Evolutionary conservation across 2,113 vertebrate genomes (phyloP), one percentile per base, ranked within the genome.

Genomic region (Struthidea cinerea): DNA sequence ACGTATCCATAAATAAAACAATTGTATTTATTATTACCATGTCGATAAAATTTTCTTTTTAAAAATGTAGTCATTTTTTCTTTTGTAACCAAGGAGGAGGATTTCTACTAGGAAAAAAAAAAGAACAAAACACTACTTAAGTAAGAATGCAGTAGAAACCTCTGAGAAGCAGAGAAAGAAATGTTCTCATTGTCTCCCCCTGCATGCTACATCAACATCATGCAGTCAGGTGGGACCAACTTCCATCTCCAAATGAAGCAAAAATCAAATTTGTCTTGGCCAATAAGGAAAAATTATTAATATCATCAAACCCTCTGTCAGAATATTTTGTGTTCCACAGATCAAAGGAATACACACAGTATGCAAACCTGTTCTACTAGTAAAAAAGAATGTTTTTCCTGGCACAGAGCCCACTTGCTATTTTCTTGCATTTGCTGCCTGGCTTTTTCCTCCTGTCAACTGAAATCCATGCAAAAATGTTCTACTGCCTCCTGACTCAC

Each of bases 361-460:
- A 92, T 41, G 56, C 88, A 96, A 96, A 97, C 97, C 94, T 96
- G 96, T 93, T 96, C 83, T 85, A 75, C 94, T 33, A 87, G 85
- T 60, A 16, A 93, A 92, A 94, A 93, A 85, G 70, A 95, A 96
- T 87, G 91, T 59, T 90, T 64, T 68, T 53, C 55, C 77, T 96
- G 94, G 93, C 95, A 85, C n/a, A 50, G 61, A 92, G 95, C 93
- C 94, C 82, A 90, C 56, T 33, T 84, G 79, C 37, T 95, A 44
- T 80, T 92, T 89, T 94, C 82, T 69, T 91, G 77, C 65, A 56
- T 19, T 19, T 88, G 90, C 69, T 61, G 61, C 76, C 50, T 85
- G 71, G 50, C 35, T 90, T 84, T 47, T 74, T 71, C 64, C 68
- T 95, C 71, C 88, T 90, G 92, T 94, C 95, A 94, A 42, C 50